phyloP scores from a whole-genome alignment of 2,888 invertebrate genomes.

The Alcis repandata region DNA sequence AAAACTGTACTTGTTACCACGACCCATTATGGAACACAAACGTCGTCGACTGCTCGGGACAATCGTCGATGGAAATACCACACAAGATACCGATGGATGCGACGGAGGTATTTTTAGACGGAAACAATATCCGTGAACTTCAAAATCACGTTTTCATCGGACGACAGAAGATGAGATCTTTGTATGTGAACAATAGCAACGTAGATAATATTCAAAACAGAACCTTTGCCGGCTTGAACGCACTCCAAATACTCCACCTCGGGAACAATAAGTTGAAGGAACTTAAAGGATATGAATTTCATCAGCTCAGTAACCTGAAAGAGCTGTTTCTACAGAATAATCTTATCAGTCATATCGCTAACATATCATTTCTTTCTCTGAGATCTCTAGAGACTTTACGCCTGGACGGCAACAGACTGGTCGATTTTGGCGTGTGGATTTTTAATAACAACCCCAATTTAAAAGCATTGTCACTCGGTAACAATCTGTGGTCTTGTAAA shows the following conservation, averaged over 20 bases:
- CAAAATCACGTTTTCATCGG: conserved; percentile 96
- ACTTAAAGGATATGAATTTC: conserved; percentile 94
- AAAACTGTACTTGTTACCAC: conserved; percentile 97
- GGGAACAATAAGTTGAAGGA: conserved; percentile 94
- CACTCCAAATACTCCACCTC: conserved; percentile 92
- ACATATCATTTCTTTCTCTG: conserved; percentile 92
- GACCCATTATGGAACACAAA: conserved; percentile 97
- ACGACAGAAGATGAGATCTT: conserved; percentile 94
- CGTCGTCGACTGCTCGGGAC: conserved; percentile 95
- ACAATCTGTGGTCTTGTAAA: conserved; percentile 96
- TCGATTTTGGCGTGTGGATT: conserved; percentile 93
- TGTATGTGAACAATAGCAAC: conserved; percentile 94
- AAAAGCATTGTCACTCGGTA: conserved; percentile 91
- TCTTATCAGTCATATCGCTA: conserved; percentile 91
- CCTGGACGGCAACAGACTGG: conserved; percentile 94
- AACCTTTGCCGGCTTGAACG: conserved; percentile 94
- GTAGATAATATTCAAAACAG: conserved; percentile 95
- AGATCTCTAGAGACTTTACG: conserved; percentile 92
- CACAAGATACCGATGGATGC: conserved; percentile 97
- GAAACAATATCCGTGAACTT: conserved; percentile 94
- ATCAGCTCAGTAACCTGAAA: conserved; percentile 91
- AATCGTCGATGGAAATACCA: conserved; percentile 92
- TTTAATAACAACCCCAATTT: conserved; percentile 89
- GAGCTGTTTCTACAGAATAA: conserved; percentile 96
- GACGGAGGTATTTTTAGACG: conserved; percentile 96